A percentile compares a stretch with the other conserved stretches of the same genome.
These are phyloP conservation scores for Cryptomyrus ogoouensis DNA, from an alignment of 2,113 vertebrate genomes.

Conservation along the genomic window DNA sequence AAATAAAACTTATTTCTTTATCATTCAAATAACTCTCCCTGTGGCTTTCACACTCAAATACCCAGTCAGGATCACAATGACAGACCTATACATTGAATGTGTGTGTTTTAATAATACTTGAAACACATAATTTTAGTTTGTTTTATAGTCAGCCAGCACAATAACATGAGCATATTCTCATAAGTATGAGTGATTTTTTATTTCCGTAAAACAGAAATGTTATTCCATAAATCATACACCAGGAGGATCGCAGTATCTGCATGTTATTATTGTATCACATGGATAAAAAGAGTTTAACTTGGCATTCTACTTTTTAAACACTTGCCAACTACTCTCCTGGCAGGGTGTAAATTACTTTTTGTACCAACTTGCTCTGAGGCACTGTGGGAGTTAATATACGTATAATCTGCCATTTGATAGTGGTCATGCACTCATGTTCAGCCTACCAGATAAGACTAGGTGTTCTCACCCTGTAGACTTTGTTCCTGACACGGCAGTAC, in stretches of 20 bases:
- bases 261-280: not conserved
- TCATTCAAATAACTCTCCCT: not conserved
- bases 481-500: slow-evolving; percentile 86
- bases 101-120: not conserved
- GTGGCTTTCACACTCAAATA: not conserved
- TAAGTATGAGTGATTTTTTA: not conserved
- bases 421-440: not conserved
- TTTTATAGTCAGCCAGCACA: not conserved
- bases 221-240: not conserved
- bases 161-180: not conserved
- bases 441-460: not conserved
- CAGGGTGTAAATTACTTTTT: not conserved
- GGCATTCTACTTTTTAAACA: not conserved
- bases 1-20: not conserved
- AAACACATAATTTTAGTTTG: not conserved
- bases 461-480: slow-evolving; percentile 81
- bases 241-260: not conserved
- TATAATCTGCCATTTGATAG: not conserved
- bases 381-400: not conserved
- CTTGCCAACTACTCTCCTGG: not conserved
- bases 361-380: not conserved
- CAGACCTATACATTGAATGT: not conserved
- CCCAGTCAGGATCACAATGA: not conserved
- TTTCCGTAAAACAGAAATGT: not conserved
- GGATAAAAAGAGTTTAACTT: not conserved